phyloP scores from a whole-genome alignment of 2,888 invertebrate genomes.

The Sialis lutaria region DNA sequence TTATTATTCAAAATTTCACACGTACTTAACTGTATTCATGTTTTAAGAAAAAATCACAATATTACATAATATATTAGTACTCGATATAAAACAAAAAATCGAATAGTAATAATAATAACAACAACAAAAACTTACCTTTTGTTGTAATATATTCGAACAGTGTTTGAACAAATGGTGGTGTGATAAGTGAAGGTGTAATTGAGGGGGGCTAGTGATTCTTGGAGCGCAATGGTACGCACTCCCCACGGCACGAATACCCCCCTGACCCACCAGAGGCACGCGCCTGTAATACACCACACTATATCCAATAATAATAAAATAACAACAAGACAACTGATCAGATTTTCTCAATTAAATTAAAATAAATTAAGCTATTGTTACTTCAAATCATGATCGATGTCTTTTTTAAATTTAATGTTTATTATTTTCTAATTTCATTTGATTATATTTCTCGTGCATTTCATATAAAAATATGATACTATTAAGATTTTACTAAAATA shows the following conservation, averaged over 20 bases:
- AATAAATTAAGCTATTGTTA: too few relatives aligned
- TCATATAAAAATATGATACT: too few relatives aligned
- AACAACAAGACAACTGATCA: too few relatives aligned
- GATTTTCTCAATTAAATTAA: too few relatives aligned
- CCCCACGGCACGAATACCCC: conserved; percentile 32
- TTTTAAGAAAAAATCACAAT: background rate
- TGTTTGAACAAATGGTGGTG: background rate
- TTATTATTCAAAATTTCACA: too few relatives aligned
- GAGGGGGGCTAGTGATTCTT: conserved; percentile 28
- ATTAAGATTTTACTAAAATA: too few relatives aligned
- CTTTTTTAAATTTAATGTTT: too few relatives aligned
- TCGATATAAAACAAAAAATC: background rate
- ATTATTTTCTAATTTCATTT: too few relatives aligned
- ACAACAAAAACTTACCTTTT: background rate
- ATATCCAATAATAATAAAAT: background rate
- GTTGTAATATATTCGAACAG: background rate
- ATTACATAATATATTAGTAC: too few relatives aligned
- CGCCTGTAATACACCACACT: conserved; percentile 22
- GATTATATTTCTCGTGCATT: too few relatives aligned
- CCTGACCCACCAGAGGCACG: conserved; percentile 18
- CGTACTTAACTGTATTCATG: background rate
- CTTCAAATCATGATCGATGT: too few relatives aligned
- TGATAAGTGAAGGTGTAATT: background rate
- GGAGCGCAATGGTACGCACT: conserved; percentile 40
- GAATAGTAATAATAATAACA: background rate